Percentiles rank a stretch among this genome's conserved stretches.
Evolutionary conservation across 2,888 invertebrate species (phyloP).

Genomic region (Trichopria drosophilae): DNA sequence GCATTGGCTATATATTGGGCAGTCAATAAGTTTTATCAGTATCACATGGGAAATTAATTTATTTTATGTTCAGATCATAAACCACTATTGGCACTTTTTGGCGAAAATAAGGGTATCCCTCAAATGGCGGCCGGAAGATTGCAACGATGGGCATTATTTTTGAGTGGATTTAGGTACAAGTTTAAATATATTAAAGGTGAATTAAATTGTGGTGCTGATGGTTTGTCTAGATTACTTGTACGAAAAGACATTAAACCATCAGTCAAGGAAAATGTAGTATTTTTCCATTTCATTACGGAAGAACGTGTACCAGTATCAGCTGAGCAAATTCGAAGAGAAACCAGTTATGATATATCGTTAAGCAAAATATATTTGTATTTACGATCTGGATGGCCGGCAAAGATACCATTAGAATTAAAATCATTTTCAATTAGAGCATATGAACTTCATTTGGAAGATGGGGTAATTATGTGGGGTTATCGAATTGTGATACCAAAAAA

Average conservation of each 20-base stretch:
- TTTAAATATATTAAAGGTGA: slow-evolving; percentile 30
- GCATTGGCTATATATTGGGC: slow-evolving; percentile 46
- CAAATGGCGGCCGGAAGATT: slow-evolving; percentile 45
- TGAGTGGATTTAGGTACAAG: slow-evolving; percentile 33
- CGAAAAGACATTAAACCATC: slow-evolving; percentile 15
- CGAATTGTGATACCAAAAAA: slow-evolving; percentile 32
- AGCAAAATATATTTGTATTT: background rate
- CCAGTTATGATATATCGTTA: background rate
- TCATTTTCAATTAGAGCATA: background rate
- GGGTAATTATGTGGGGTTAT: slow-evolving; percentile 35
- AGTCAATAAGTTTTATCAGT: too few relatives aligned
- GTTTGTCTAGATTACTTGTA: slow-evolving; percentile 23
- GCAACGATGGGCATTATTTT: slow-evolving; percentile 41
- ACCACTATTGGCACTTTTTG: slow-evolving; percentile 41
- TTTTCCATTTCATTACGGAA: slow-evolving; percentile 25
- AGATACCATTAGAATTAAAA: slow-evolving; percentile 1
- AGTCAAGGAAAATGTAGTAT: slow-evolving; percentile 1
- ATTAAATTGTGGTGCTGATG: slow-evolving; percentile 24
- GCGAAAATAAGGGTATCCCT: slow-evolving; percentile 42
- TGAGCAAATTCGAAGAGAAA: slow-evolving; percentile 1
- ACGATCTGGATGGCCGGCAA: background rate
- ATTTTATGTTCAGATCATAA: slow-evolving; percentile 43
- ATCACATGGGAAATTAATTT: slow-evolving; percentile 45
- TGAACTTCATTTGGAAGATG: slow-evolving; percentile 19
- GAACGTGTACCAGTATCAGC: slow-evolving; percentile 8